These are phyloP conservation scores for Pelmatolapia mariae DNA, from an alignment of 2,113 vertebrate species.

Conservation along the genomic window DNA sequence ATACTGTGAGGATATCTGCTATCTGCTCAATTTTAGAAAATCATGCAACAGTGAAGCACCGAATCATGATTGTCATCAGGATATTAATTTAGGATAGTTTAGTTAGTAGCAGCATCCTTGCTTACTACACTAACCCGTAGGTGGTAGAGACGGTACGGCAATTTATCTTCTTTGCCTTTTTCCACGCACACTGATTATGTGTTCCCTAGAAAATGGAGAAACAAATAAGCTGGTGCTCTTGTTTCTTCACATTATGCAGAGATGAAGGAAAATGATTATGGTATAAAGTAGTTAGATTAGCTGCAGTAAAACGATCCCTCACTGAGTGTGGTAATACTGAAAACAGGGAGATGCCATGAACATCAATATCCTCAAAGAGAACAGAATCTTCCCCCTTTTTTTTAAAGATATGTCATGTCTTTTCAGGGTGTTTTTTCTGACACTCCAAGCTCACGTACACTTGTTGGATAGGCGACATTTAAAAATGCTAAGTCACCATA, in stretches of 20 bases:
- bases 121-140: conserved; percentile 1
- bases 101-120: neutral
- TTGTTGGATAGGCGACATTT: conserved; percentile 22
- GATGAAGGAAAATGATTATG: neutral
- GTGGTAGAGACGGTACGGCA: neutral
- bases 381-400: neutral
- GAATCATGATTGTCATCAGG: conserved; percentile 52
- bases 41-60: conserved; percentile 6
- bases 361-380: neutral
- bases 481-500: conserved; percentile 27
- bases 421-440: neutral
- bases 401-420: neutral
- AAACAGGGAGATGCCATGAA: neutral
- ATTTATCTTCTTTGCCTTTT: neutral
- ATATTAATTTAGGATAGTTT: conserved; percentile 5
- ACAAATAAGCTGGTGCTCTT: conserved; percentile 8
- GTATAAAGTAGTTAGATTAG: neutral
- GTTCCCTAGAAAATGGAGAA: conserved; percentile 4
- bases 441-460: neutral
- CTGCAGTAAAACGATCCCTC: conserved; percentile 3
- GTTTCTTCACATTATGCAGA: conserved; percentile 37
- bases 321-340: neutral
- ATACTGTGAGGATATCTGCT: neutral
- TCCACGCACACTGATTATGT: neutral
- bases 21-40: neutral